Evolutionary conservation across 1,140 invertebrate genomes (phyloP), one percentile per base, ranked within the genome.

Genomic region (Nebria ingens): DNA sequence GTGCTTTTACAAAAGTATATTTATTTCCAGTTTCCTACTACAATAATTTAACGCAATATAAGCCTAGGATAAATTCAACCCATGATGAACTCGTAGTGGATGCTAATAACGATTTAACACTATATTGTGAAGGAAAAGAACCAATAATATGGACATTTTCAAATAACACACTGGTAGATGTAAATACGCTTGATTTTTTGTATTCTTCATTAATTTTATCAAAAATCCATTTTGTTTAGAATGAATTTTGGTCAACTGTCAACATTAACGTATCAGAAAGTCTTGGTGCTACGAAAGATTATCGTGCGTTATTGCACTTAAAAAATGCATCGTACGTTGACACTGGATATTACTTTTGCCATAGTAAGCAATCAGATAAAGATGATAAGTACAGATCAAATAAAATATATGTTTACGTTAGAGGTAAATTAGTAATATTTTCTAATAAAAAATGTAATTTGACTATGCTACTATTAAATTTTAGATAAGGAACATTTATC

Each of bases 361-460:
- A 71, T 15, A 53, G 68, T 1, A 58, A 71, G 22, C 62, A 66
- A 9, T 64, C 73, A 17, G 58, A 74, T 21, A 59, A 68, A 25
- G 71, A 73, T 20, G 74, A 75, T 65, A 66, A 68, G 1, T 61
- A 60, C 22, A 62, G 72, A 42, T 74, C 71, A 3, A 68, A 72
- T 56, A 75, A 77, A 59, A 73, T 80, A 45, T 86, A 85, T 59
- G 68, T 86, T 55, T 86, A 79, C 62, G 80, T 86, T 0, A 73
- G 78, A 65, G 83, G 84, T 83, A 75, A 76, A 73, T 61, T n/a
- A 58, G 34, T 52, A 45, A 51, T 29, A 49, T 19, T 51, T 53
- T 20, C 20, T 53, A 53, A 2, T 49, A 45, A 29, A 38, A 52
- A 20, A 38, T 25, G 22, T 34, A 11, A 51, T 42, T 20, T 50